Evolutionary conservation across 2,113 vertebrate species (phyloP).

Genomic region (Erinaceus europaeus): DNA sequence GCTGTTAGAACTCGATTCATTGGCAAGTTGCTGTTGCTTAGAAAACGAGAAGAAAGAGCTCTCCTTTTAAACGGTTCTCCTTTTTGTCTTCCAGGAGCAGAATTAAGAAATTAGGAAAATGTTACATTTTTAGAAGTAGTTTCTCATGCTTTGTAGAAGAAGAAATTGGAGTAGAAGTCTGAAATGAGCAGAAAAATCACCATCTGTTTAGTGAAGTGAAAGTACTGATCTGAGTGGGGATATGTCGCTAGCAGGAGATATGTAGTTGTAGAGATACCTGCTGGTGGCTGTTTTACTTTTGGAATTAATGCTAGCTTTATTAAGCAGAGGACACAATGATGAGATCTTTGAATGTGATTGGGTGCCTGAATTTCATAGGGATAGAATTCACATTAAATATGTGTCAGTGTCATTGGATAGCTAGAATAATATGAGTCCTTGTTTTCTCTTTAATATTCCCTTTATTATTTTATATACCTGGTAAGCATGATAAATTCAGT

Average conservation of each 20-base stretch:
- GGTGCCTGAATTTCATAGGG: not conserved
- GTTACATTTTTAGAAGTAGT: not conserved
- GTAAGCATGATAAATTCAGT: not conserved
- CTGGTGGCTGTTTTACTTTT: not conserved
- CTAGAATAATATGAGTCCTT: not conserved
- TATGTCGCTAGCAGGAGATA: not conserved
- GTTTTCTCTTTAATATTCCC: not conserved
- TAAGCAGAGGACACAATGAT: not conserved
- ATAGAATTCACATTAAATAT: not conserved
- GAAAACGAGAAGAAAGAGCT: not conserved
- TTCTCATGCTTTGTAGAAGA: constrained; percentile 36
- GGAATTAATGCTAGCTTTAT: constrained; percentile 27
- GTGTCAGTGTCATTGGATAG: not conserved
- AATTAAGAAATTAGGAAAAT: constrained; percentile 14
- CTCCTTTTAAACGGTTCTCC: not conserved
- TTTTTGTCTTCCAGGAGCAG: constrained; percentile 35
- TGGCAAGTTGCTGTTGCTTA: not conserved
- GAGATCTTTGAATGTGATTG: not conserved
- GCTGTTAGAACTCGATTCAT: not conserved
- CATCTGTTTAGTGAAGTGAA: constrained; percentile 15
- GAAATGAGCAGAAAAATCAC: not conserved
- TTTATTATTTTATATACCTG: not conserved
- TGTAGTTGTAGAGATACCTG: not conserved
- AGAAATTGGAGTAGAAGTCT: not conserved
- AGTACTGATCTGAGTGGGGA: not conserved